These are phyloP conservation scores for Pongo pygmaeus DNA, from an alignment of 2,113 vertebrate genomes.

Conservation along the genomic window DNA sequence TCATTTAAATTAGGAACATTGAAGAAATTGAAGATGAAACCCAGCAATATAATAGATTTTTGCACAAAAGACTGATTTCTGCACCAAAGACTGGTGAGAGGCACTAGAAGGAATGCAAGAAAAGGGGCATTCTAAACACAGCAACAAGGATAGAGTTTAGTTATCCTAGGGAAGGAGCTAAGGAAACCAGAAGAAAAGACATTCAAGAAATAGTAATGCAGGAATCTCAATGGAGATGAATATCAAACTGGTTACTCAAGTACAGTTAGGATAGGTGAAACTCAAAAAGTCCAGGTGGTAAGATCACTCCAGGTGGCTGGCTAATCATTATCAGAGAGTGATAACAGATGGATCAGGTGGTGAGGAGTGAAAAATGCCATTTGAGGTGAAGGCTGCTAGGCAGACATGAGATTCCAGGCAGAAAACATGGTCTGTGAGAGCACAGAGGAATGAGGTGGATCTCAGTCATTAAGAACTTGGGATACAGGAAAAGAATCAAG, in stretches of 20 bases:
- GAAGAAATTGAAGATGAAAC: neutral
- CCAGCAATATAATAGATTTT: neutral
- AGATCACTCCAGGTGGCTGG: neutral
- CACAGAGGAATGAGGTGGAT: neutral
- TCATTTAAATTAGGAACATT: neutral
- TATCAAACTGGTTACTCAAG: neutral
- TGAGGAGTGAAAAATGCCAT: neutral
- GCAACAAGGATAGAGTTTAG: neutral
- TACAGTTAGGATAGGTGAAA: neutral
- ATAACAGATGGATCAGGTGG: neutral
- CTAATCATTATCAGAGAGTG: neutral
- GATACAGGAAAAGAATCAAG: neutral
- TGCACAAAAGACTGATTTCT: neutral
- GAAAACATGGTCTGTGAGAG: neutral
- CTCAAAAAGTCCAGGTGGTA: neutral
- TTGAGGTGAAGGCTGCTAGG: neutral
- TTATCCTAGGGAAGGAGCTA: neutral
- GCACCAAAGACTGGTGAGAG: neutral
- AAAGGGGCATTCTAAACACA: neutral
- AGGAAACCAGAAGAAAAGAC: neutral
- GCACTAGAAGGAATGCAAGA: neutral
- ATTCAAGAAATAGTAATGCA: neutral
- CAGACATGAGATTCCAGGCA: neutral
- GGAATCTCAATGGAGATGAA: neutral
- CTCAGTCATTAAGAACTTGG: neutral